Conservation (phyloP, 2,113 vertebrate species). For the Lepisosteus osseus region DNA sequence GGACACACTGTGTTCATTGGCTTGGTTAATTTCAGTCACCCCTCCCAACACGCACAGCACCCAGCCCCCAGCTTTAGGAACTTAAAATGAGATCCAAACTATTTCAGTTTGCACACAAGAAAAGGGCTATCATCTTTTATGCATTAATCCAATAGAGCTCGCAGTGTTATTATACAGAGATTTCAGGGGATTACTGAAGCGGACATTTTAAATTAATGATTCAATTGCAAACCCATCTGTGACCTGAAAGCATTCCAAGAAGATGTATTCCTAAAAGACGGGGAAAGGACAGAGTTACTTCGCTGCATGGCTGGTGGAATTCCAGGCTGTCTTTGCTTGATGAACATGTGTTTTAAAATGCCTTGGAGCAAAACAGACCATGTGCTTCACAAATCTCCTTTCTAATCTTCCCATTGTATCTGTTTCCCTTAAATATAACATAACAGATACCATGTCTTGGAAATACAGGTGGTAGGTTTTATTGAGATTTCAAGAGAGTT, state of each 20-base stretch:
- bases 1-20: background rate
- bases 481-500: too few relatives aligned
- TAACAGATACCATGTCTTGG: too few relatives aligned
- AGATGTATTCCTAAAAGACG: background rate
- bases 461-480: too few relatives aligned
- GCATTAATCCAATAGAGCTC: slow-evolving; percentile 5
- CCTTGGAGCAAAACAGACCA: background rate
- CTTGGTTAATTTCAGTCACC: background rate
- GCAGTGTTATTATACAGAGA: slow-evolving; percentile 15
- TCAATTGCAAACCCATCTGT: slow-evolving; percentile 16
- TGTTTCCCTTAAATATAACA: too few relatives aligned
- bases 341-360: background rate
- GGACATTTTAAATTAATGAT: slow-evolving; percentile 10
- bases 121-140: slow-evolving; percentile 9
- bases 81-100: background rate
- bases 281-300: background rate
- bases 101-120: slow-evolving; percentile 1
- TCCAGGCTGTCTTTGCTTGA: background rate
- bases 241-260: slow-evolving; percentile 9
- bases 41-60: background rate
- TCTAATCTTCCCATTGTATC: too few relatives aligned
- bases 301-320: background rate
- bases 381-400: background rate
- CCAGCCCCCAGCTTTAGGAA: background rate
- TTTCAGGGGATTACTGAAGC: slow-evolving; percentile 13